phyloP scores from a whole-genome alignment of 2,113 vertebrate genomes.

The Anas platyrhynchos region DNA sequence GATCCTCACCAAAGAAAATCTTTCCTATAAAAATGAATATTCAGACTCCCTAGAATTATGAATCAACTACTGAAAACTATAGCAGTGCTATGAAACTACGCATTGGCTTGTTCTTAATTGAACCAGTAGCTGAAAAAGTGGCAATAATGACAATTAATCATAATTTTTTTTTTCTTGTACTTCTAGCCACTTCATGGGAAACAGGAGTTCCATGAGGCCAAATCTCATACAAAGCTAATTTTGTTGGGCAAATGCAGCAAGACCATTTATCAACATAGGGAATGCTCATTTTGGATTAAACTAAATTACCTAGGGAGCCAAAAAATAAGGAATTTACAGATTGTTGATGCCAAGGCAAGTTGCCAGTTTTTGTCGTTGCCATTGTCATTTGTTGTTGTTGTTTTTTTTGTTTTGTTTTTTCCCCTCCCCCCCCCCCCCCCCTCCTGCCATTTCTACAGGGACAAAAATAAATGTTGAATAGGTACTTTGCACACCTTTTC shows the following conservation, averaged over 20 bases:
- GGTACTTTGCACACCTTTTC: neutral
- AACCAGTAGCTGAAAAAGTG: neutral
- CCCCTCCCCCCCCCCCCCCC: too few relatives aligned
- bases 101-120: neutral
- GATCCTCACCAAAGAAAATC: neutral
- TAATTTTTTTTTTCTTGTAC: neutral
- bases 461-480: slow-evolving; percentile 15
- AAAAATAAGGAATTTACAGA: slow-evolving; percentile 66
- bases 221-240: slow-evolving; percentile 51
- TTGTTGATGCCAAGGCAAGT: slow-evolving; percentile 56
- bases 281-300: slow-evolving; percentile 59
- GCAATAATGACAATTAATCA: slow-evolving; percentile 20
- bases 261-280: slow-evolving; percentile 56
- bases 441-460: neutral
- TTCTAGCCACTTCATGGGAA: neutral
- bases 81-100: neutral
- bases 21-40: neutral
- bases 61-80: neutral
- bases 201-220: slow-evolving; percentile 29
- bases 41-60: neutral
- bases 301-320: slow-evolving; percentile 31
- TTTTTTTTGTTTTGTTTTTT: neutral
- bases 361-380: slow-evolving; percentile 28
- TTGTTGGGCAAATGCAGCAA: slow-evolving; percentile 34
- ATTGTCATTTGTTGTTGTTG: too few relatives aligned